Base-by-base conservation (phyloP, 1,140 invertebrate genomes). In the Melipona quadrifasciata region DNA sequence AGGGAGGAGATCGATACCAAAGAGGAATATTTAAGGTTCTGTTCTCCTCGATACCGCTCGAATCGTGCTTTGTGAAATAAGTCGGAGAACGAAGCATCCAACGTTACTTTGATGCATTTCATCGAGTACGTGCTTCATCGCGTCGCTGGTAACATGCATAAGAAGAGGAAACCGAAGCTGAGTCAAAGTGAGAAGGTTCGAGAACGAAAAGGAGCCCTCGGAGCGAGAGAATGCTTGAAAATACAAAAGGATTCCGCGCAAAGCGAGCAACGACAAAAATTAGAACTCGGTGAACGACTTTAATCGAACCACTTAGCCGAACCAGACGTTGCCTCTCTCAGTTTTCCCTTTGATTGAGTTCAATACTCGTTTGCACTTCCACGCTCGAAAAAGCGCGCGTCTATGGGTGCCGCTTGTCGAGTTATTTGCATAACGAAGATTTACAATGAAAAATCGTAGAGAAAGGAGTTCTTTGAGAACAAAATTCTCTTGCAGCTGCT, bases 261-360 rank as follows among this genome's bases (percentile, higher is more conserved):
- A 70, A 83, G 53, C 21, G 81, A 58, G 21, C 65, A 78, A 58
- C 65, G 74, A 61, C 64, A 51, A 57, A 70, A 83, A 83, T 83
- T 78, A 83, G 65, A 83, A 83, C 74, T 83, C 74, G 81, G 39
- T 76, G 65, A 83, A 83, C 65, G 81, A 70, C 53, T 53, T 68
- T 39, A 16, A n/a, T 55, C 71, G 70, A 19, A 27, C 27, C 58
- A 65, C 31, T 39, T n/a, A 8, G n/a, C 31, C 2, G 16, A 34
- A 19, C 14, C 17, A 61, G 55, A 55, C 67, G 21, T 58, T 34
- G 19, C 34, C 17, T 39, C 19, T 16, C 53, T 17, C 19, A 5
- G 0, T 17, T 24, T 34, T 34, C n/a, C 12, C n/a, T n/a, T 21
- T 24, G 19, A 64, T 61, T 53, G 53, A 74, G 19, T 64, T n/a